Base-by-base conservation (phyloP, 2,113 vertebrate species). In the Podiceps cristatus region DNA sequence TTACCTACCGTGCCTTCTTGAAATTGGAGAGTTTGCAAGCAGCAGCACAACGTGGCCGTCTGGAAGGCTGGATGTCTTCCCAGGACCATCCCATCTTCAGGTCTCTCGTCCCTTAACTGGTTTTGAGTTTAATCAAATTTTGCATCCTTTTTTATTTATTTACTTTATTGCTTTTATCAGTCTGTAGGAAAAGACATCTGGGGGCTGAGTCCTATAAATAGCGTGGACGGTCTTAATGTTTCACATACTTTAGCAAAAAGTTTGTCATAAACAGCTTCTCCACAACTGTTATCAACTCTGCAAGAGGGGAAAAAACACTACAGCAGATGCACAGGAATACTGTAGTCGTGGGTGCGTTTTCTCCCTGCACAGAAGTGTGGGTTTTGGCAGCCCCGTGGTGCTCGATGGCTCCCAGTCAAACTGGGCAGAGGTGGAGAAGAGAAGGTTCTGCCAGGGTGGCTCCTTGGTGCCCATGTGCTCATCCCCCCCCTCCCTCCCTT, bases 271-370 rank as follows among this genome's bases (percentile, higher is more conserved):
- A 78, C 14, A 88, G 25, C 47, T 33, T 42, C 50, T 64, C 64
- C 68, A 75, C 44, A 80, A 56, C 60, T 0, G 4, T 49, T 64
- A 16, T 40, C 29, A 52, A 2, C 44, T 44, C 68, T 31, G 24
- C 24, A 13, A 18, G 5, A 5, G 5, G 14, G 9, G 29, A 9
- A 4, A 0, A 16, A 40, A 29, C 4, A 2, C 27, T 6, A 1
- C 9, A 27, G 2, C 49, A 23, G 53, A 14, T 42, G 40, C 12
- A 24, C 0, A 0, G 35, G 28, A 24, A 7, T 25, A 23, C 31
- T 0, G 1, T 2, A 5, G 31, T 5, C 3, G 0, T 5, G 40
- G 33, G 3, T 55, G 77, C 9, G 0, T 59, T 82, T 88, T 50
- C 11, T 35, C 40, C 47, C 44, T 27, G 31, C 68, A 27, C 22